Evolutionary conservation across 2,113 vertebrate genomes (phyloP), one percentile per base, ranked within the genome.

Genomic region (Rhinichthys klamathensis): DNA sequence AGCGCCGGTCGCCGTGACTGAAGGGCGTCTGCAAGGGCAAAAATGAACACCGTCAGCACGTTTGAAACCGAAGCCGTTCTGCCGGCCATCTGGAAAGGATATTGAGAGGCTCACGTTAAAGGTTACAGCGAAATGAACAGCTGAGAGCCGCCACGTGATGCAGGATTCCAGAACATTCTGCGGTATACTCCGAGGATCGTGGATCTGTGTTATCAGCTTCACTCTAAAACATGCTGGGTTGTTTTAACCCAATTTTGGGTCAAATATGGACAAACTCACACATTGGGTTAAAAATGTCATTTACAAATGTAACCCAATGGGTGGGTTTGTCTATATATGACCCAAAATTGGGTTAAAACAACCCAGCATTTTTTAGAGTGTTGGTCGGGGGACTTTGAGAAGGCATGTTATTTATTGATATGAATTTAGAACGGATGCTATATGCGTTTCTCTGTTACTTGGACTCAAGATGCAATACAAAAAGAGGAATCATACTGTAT

Each of bases 81-180:
- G 70, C 32, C 12, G 60, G 69, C 60, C 70, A 41, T 63, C 76
- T 78, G 65, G 69, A 25, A 46, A 74, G 85, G 88, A 88, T 87
- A 89, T 87, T 88, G 88, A 84, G 85, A 83, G 84, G 84, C 80
- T 81, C 72, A 73, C 74, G 44, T 77, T 88, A 90, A 90, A 90
- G 88, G 90, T 90, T 90, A 88, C 87, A 88, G 87, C 83, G 70
- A 86, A 91, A 89, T 87, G 88, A 92, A 89, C 89, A 89, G 81
- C 80, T 86, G 84, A 78, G 82, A 84, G 87, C 46, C 3, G 67
- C 77, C 80, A 73, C 46, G 54, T 86, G 80, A 84, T 73, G 54
- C 60, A 81, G 63, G 58, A 49, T 51, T 56, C 58, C 67, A 5
- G 54, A 84, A 83, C 54, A 23, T 73, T 74, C 84, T 15, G 38